Conservation (phyloP, 2,888 invertebrate genomes). For the Caenorhabditis zanzibari region DNA sequence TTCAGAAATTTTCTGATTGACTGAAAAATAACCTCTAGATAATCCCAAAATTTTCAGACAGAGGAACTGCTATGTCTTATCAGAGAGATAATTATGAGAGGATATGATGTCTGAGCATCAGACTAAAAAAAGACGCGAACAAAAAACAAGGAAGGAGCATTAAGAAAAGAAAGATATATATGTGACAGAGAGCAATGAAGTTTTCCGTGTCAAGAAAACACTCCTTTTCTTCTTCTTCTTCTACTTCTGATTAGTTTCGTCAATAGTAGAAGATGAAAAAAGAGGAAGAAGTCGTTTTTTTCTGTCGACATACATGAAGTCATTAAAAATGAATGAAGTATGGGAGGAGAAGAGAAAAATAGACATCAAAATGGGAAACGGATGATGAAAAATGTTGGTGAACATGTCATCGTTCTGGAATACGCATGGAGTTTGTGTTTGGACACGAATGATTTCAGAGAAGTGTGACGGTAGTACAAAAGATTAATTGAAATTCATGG, state of each 20-base stretch:
- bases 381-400: neutral
- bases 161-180: neutral
- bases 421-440: neutral
- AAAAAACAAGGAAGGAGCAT: slow-evolving; percentile 23
- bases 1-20: neutral
- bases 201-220: slow-evolving; percentile 40
- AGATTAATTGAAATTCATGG: neutral
- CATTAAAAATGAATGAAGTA: slow-evolving; percentile 25
- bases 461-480: neutral
- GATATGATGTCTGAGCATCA: slow-evolving; percentile 31
- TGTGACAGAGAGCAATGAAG: slow-evolving; percentile 7
- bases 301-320: slow-evolving; percentile 12
- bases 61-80: neutral
- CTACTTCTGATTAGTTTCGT: slow-evolving; percentile 30
- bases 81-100: neutral
- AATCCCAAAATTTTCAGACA: neutral
- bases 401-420: neutral
- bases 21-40: neutral
- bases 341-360: neutral
- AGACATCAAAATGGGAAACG: neutral
- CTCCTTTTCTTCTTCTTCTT: neutral
- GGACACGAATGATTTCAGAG: neutral
- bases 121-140: neutral
- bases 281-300: slow-evolving; percentile 7
- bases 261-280: slow-evolving; percentile 8